Conservation (phyloP, 2,113 vertebrate genomes). For the Grantiella picta region DNA sequence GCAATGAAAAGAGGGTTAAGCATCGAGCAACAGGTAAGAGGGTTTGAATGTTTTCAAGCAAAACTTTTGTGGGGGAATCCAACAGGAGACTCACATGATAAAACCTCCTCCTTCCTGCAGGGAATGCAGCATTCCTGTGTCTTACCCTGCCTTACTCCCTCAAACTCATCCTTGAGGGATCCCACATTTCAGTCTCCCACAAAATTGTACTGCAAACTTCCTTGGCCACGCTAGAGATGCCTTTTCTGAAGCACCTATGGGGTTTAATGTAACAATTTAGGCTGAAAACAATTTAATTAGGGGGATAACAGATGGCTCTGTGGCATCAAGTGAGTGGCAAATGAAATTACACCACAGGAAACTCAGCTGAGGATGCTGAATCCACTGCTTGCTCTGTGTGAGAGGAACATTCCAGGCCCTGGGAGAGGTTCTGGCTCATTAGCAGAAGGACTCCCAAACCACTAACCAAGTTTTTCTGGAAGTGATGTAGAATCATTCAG, state of each 20-base stretch:
- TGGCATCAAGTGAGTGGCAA: not conserved
- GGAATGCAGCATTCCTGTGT: not conserved
- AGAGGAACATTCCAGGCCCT: not conserved
- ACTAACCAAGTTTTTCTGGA: not conserved
- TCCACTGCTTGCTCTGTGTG: not conserved
- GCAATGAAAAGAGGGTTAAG: not conserved
- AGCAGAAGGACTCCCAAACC: constrained; percentile 7
- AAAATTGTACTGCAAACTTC: not conserved
- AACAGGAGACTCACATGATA: not conserved
- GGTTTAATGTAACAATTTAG: not conserved
- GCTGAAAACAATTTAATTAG: constrained; percentile 30
- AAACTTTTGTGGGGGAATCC: not conserved
- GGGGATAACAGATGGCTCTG: not conserved
- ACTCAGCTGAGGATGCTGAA: not conserved
- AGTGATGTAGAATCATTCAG: not conserved
- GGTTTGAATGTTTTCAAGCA: not conserved
- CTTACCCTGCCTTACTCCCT: not conserved
- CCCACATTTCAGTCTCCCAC: not conserved
- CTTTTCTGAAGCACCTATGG: not conserved
- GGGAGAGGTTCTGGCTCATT: constrained; percentile 14
- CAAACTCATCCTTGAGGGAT: not conserved
- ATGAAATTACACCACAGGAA: constrained; percentile 18
- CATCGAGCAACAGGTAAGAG: not conserved
- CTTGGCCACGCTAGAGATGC: not conserved
- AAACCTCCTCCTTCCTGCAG: not conserved